Conservation (phyloP, 2,797 vertebrate species). For the Brachyalestes nurse region DNA sequence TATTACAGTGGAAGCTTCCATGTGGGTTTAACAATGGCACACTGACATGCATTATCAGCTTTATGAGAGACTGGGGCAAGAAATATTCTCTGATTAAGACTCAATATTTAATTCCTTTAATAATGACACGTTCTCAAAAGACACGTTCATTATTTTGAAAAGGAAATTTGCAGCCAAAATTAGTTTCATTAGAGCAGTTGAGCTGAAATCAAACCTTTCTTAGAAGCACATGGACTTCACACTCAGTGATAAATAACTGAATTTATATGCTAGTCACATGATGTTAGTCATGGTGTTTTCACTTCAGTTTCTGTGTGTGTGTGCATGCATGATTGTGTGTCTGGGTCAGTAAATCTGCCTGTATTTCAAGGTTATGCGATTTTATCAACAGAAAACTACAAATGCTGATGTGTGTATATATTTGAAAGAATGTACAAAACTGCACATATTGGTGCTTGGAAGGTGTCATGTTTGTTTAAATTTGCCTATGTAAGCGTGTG, state of each 20-base stretch:
- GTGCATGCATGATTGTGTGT: not conserved
- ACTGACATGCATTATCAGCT: constrained; percentile 32
- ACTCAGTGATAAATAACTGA: constrained; percentile 17
- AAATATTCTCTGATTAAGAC: constrained; percentile 27
- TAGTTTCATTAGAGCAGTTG: constrained; percentile 5
- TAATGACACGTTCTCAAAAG: not conserved
- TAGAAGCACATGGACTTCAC: not conserved
- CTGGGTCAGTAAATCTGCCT: not conserved
- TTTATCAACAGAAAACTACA: not conserved
- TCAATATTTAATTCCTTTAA: not conserved
- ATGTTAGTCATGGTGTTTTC: constrained; percentile 16
- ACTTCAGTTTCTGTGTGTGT: not conserved
- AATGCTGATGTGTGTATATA: not conserved
- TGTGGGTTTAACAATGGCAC: constrained; percentile 41
- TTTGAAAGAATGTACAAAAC: not conserved
- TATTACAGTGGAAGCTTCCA: constrained; percentile 39
- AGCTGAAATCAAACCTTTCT: not conserved
- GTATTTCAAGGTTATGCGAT: not conserved
- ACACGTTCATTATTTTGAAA: not conserved
- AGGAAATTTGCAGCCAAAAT: not conserved
- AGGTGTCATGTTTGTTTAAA: not conserved
- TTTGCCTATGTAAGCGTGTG: too few species aligned
- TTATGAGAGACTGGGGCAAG: constrained; percentile 11
- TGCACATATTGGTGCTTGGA: not conserved
- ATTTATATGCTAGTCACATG: constrained; percentile 18